Evolutionary conservation across 2,797 vertebrate species (phyloP).

Genomic region (Dendrocincla tyrannina): DNA sequence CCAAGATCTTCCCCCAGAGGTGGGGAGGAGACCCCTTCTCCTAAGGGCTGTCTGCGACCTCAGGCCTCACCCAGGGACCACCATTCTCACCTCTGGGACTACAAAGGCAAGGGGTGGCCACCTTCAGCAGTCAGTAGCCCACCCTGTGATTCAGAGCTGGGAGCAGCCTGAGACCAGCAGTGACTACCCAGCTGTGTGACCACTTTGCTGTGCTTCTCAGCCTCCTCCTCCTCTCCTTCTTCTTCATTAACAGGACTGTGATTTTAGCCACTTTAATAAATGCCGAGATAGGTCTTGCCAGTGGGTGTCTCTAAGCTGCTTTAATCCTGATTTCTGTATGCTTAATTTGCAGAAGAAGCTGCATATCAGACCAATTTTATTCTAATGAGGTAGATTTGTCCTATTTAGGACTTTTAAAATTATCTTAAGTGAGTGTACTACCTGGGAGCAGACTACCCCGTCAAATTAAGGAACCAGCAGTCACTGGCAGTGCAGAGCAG

Average conservation of each 20-base stretch:
- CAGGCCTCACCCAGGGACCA: neutral
- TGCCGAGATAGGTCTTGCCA: neutral
- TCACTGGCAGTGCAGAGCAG: neutral
- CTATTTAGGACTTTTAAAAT: neutral
- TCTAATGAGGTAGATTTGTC: neutral
- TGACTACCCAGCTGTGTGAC: neutral
- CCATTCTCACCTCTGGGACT: neutral
- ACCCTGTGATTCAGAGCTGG: neutral
- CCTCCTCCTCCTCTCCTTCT: neutral
- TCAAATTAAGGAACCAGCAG: neutral
- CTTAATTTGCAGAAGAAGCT: neutral
- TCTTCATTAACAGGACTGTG: neutral
- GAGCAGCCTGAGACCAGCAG: neutral
- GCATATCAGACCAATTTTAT: neutral
- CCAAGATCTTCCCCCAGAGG: neutral
- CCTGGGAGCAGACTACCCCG: neutral
- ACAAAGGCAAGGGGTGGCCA: neutral
- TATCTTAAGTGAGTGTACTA: neutral
- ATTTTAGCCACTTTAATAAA: neutral
- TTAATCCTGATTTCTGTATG: neutral
- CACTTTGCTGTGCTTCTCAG: neutral
- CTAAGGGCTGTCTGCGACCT: neutral
- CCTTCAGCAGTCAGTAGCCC: neutral
- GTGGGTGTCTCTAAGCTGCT: neutral
- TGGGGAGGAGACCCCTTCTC: rapidly evolving